Conservation (phyloP, 1,140 invertebrate species). For the Ruditapes philippinarum region DNA sequence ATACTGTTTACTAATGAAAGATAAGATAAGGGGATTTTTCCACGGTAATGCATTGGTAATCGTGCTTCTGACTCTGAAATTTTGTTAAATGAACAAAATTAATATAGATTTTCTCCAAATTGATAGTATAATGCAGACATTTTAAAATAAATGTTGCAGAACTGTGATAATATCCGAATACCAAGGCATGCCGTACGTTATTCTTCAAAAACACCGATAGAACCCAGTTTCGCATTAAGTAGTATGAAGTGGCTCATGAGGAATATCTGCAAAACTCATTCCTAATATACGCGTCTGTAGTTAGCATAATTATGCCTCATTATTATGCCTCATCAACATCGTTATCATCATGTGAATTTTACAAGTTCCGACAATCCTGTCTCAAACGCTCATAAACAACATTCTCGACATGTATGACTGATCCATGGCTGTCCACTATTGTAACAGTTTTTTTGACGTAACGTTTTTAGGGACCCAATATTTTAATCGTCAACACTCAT, state of each 20-base stretch:
- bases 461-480: constrained; percentile 62
- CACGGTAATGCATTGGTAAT: constrained; percentile 37
- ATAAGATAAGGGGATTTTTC: constrained; percentile 15
- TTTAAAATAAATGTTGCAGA: constrained; percentile 14
- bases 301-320: constrained; percentile 25
- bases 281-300: constrained; percentile 31
- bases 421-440: constrained; percentile 1
- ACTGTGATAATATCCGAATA: background rate
- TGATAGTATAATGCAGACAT: constrained; percentile 9
- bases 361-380: constrained; percentile 44
- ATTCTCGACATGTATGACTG: background rate
- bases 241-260: background rate
- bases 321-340: constrained; percentile 39
- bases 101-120: constrained; percentile 24
- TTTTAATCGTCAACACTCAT: constrained; percentile 68
- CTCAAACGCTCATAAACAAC: constrained; percentile 42
- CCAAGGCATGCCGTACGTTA: constrained; percentile 1
- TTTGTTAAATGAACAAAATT: constrained; percentile 34
- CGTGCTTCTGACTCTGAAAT: background rate
- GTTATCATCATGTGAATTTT: constrained; percentile 13
- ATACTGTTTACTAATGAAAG: constrained; percentile 57
- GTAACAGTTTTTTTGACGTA: constrained; percentile 10
- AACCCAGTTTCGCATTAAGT: constrained; percentile 7
- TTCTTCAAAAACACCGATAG: background rate
- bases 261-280: constrained; percentile 33